A percentile compares a stretch with the other conserved stretches of the same genome.
Conservation (phyloP, 2,888 invertebrate genomes). For the Parelbella ahira region DNA sequence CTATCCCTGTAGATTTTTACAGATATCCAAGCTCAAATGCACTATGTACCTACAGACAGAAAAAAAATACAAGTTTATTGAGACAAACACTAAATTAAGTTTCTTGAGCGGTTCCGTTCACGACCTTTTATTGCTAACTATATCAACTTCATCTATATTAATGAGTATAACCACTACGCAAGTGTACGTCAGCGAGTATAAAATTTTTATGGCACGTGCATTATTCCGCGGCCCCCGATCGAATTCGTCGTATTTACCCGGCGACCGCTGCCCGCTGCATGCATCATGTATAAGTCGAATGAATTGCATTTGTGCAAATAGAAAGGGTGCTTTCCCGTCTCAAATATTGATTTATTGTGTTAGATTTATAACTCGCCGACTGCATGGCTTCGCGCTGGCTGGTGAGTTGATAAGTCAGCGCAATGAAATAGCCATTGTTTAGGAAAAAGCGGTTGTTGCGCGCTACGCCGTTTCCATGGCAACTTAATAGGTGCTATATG, state of each 20-base stretch:
- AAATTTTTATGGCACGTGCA: constrained; percentile 24
- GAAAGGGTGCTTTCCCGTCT: constrained; percentile 55
- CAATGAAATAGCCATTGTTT: no score
- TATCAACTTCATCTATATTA: constrained; percentile 4
- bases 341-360: constrained; percentile 67
- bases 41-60: no score
- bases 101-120: no score
- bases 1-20: no score
- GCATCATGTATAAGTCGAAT: constrained; percentile 43
- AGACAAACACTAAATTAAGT: no score
- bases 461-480: no score
- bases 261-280: constrained; percentile 32
- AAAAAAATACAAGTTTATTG: no score
- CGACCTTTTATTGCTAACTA: no score
- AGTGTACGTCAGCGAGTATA: constrained; percentile 7
- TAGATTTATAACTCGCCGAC: constrained; percentile 37
- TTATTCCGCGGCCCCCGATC: constrained; percentile 25
- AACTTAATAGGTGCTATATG: no score
- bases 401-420: constrained; percentile 8
- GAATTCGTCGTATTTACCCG: constrained; percentile 33
- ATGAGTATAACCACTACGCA: constrained; percentile 5
- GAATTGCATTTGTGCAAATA: constrained; percentile 50
- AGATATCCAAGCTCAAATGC: no score
- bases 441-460: no score
- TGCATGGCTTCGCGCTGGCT: constrained; percentile 15